A percentile compares a stretch with the other conserved stretches of the same genome.
These are phyloP conservation scores for Microctenopoma stevenorrisi DNA, from an alignment of 2,797 vertebrate genomes.

Conservation along the genomic window DNA sequence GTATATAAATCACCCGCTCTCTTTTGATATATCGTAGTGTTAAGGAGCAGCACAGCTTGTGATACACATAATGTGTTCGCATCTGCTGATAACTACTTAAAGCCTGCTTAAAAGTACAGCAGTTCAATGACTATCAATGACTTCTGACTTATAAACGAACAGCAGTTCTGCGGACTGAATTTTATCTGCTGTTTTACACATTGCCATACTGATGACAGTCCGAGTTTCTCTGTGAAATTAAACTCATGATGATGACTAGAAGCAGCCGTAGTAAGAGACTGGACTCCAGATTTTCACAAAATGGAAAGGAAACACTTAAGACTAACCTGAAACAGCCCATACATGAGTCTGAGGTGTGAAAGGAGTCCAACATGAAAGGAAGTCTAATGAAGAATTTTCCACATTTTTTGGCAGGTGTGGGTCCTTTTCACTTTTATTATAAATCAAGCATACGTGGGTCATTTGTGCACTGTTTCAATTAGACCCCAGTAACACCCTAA, in stretches of 20 bases:
- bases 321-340: constrained; percentile 67
- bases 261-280: constrained; percentile 18
- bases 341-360: constrained; percentile 60
- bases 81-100: constrained; percentile 4
- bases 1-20: constrained; percentile 53
- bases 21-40: constrained; percentile 15
- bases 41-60: constrained; percentile 1
- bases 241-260: constrained; percentile 38
- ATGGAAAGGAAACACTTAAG: constrained; percentile 46
- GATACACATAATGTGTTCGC: constrained; percentile 2
- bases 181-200: constrained; percentile 4
- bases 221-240: constrained; percentile 32
- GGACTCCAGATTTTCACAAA: constrained; percentile 47
- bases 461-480: constrained; percentile 49
- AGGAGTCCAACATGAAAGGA: constrained; percentile 67
- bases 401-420: constrained; percentile 59
- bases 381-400: constrained; percentile 57
- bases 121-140: constrained; percentile 8
- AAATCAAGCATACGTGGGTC: constrained; percentile 26
- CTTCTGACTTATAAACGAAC: neutral
- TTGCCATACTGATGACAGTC: constrained; percentile 9
- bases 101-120: neutral
- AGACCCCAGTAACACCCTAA: constrained; percentile 27
- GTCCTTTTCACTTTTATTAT: constrained; percentile 58
- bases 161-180: neutral